Base-by-base conservation (phyloP, 2,113 vertebrate genomes). In the Xyrauchen texanus region DNA sequence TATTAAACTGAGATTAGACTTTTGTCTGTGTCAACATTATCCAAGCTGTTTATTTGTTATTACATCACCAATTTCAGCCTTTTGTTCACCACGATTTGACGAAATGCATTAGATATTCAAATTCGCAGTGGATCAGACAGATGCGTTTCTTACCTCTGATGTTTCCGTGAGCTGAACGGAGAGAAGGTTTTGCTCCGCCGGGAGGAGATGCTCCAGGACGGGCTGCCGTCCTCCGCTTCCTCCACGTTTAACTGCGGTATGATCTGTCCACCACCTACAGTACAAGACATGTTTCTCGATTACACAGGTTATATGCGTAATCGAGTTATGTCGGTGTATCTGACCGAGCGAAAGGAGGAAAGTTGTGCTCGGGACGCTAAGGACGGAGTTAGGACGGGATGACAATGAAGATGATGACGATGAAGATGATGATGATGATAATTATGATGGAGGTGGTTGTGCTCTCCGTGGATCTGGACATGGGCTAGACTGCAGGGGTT, bases 201-300 rank as follows among this genome's bases (percentile, higher is more conserved):
- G 72, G 68, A 68, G 71, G 77, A 81, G 63, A 79, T 79, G 82
- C 81, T 83, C 49, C 57, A 10, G 53, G 76, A 52, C 21, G 82
- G 67, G 70, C 71, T 71, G 64, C 71, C 78, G 52, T 86, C 87
- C 66, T 79, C 82, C 67, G 82, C 67, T 71, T 86, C 86, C 49
- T 88, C 83, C 61, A 88, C 82, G 45, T 82, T 83, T 81, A 88
- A 16, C 78, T 81, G 82, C n/a, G 85, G 87, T 47, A 88, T 86
- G 12, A 86, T 69, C 72, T 79, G 87, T 15, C 77, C 83, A 10
- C 77, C 83, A 10, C 83, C 63, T 68, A 80, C 82, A 5, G 83
- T 82, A 62, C 81, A 82, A 83, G 86, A 79, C 87, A 88, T 88
- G 49, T 70, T 34, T 16, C 9, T 16, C 66, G 21, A 34, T 34